A percentile compares a stretch with the other conserved stretches of the same genome.
phyloP scores from a whole-genome alignment of 2,888 invertebrate species.

The Trachelus troglodyta region DNA sequence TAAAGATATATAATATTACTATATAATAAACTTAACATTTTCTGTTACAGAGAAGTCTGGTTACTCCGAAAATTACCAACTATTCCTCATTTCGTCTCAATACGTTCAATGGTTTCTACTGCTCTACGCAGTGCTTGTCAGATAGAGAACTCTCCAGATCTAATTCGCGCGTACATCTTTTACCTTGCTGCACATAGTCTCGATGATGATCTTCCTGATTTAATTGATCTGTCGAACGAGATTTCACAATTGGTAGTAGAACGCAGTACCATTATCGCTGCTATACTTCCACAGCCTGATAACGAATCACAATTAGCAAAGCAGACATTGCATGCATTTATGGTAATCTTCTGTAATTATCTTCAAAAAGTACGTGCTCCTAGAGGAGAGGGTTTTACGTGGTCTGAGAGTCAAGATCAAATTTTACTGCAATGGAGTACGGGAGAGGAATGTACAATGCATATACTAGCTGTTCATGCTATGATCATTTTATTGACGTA shows the following conservation, averaged over 20 bases:
- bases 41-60: constrained; percentile 67
- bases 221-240: constrained; percentile 80
- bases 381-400: constrained; percentile 71
- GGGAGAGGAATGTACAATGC: constrained; percentile 80
- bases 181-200: constrained; percentile 83
- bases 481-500: constrained; percentile 85
- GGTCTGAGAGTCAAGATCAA: constrained; percentile 80
- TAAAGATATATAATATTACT: background rate
- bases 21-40: background rate
- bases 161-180: constrained; percentile 86
- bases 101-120: constrained; percentile 76
- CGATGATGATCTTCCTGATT: constrained; percentile 75
- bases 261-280: constrained; percentile 85
- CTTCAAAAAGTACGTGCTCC: constrained; percentile 77
- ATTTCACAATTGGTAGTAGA: constrained; percentile 93
- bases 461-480: constrained; percentile 84
- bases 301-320: constrained; percentile 58
- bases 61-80: constrained; percentile 75
- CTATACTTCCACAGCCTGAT: constrained; percentile 77
- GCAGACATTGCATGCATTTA: constrained; percentile 77
- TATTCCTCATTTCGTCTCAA: constrained; percentile 82
- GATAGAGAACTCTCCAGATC: constrained; percentile 87
- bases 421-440: constrained; percentile 82
- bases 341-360: constrained; percentile 80
- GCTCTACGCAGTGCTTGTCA: constrained; percentile 89